Percentiles rank a stretch among this genome's conserved stretches.
Evolutionary conservation across 2,797 vertebrate genomes (phyloP).

Genomic region (Labroides dimidiatus): DNA sequence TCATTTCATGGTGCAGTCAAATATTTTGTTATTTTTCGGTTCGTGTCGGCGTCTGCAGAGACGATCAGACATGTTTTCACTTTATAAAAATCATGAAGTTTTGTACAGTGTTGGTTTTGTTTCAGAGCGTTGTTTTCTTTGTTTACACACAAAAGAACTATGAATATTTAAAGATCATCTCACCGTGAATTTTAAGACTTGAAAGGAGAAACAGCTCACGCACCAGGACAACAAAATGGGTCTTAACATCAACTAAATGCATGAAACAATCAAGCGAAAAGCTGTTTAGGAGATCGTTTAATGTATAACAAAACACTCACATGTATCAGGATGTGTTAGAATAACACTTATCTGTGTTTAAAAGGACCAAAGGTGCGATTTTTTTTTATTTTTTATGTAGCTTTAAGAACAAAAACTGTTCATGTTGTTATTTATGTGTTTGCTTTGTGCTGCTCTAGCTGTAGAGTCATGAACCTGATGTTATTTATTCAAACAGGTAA

Average conservation of each 20-base stretch:
- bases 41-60: conserved; percentile 3
- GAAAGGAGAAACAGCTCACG: background rate
- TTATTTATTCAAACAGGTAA: conserved; percentile 31
- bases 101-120: background rate
- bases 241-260: background rate
- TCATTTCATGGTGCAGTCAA: too few species aligned
- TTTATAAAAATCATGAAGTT: background rate
- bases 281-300: background rate
- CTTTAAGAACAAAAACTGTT: conserved; percentile 1
- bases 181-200: background rate
- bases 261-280: background rate
- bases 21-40: conserved; percentile 17
- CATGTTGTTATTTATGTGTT: conserved; percentile 25
- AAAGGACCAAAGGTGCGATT: background rate
- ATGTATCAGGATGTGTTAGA: background rate
- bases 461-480: conserved; percentile 1
- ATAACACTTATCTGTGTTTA: background rate
- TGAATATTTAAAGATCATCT: conserved; percentile 21
- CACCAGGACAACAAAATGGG: background rate
- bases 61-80: background rate
- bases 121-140: background rate
- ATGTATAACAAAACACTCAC: background rate
- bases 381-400: conserved; percentile 17
- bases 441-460: conserved; percentile 24
- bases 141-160: background rate